Conservation (phyloP, 2,888 invertebrate species). For the Eristalinus sepulchralis region DNA sequence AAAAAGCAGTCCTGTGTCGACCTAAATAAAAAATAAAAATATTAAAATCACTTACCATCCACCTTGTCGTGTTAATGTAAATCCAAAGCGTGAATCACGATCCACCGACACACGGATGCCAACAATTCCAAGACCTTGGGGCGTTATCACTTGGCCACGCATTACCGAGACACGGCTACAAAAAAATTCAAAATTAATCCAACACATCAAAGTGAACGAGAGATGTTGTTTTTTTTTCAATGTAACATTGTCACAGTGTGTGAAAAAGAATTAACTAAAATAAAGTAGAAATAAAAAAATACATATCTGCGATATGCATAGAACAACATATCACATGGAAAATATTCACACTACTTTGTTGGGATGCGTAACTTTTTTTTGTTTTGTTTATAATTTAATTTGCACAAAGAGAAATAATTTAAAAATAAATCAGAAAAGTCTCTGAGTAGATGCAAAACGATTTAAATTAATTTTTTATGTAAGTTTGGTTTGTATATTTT, state of each 20-base stretch:
- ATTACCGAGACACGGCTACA: conserved; percentile 99
- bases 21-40: background rate
- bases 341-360: conserved; percentile 25
- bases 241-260: conserved; percentile 56
- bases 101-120: conserved; percentile 98
- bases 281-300: conserved; percentile 17
- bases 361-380: conserved; percentile 49
- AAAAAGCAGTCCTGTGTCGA: background rate
- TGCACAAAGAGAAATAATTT: conserved; percentile 44
- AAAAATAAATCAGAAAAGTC: conserved; percentile 27
- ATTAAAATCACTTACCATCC: conserved; percentile 90
- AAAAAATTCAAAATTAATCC: conserved; percentile 72
- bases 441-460: conserved; percentile 45
- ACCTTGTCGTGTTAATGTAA: conserved; percentile 95
- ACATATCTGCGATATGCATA: conserved; percentile 54
- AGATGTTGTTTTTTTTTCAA: conserved; percentile 9
- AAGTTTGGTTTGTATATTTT: background rate
- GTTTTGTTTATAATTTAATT: conserved; percentile 16
- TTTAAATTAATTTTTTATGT: background rate
- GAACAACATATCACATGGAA: conserved; percentile 56
- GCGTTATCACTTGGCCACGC: conserved; percentile 97
- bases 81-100: conserved; percentile 96
- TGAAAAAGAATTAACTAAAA: conserved; percentile 36
- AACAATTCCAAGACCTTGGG: conserved; percentile 96
- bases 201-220: conserved; percentile 7